Evolutionary conservation across 2,797 vertebrate species (phyloP).

Genomic region (Graptemys geographica): DNA sequence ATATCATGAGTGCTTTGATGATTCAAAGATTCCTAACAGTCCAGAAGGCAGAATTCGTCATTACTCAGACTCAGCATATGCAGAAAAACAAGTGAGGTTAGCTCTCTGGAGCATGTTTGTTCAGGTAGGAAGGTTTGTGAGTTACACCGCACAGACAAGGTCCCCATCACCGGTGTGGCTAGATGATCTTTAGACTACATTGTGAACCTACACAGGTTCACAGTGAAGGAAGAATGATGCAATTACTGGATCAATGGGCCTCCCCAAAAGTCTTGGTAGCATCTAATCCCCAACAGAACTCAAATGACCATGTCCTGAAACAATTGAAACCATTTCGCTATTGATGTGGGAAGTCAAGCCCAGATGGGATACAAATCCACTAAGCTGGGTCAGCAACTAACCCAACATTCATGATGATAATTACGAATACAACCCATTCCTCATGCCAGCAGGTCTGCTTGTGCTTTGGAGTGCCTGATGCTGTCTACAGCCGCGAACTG

Average conservation of each 20-base stretch:
- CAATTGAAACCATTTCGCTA: neutral
- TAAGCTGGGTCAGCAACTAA: neutral
- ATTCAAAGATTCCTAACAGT: neutral
- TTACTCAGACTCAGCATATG: neutral
- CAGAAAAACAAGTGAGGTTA: neutral
- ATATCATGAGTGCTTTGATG: neutral
- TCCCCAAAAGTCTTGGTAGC: neutral
- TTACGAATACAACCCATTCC: neutral
- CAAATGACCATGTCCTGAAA: neutral
- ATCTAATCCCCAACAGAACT: neutral
- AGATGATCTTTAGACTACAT: neutral
- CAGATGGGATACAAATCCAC: neutral
- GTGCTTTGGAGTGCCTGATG: rapidly evolving
- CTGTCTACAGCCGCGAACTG: neutral
- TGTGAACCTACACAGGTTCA: neutral
- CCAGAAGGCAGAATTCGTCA: neutral
- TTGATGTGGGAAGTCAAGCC: neutral
- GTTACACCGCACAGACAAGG: neutral
- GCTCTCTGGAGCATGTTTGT: neutral
- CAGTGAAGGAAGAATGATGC: neutral
- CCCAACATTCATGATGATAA: neutral
- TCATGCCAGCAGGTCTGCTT: neutral
- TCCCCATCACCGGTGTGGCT: neutral
- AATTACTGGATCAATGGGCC: neutral
- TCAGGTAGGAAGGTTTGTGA: neutral